phyloP scores from a whole-genome alignment of 2,888 invertebrate species.

The Parnassius glacialis region DNA sequence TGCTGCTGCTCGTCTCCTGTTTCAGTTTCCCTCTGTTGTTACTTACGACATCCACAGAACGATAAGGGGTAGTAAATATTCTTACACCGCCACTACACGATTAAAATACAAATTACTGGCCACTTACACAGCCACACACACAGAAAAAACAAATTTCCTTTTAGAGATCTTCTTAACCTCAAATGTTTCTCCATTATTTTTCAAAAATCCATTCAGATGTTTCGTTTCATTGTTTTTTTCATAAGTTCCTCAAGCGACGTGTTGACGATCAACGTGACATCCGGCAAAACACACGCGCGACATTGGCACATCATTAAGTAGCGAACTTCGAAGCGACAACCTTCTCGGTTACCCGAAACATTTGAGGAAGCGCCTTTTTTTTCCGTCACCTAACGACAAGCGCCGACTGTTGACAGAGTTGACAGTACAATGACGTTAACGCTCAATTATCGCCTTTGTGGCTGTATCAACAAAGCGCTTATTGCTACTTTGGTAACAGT shows the following conservation, averaged over 20 bases:
- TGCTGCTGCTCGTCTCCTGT: too few relatives aligned
- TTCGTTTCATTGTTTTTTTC: constrained; percentile 1
- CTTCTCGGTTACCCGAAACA: constrained; percentile 53
- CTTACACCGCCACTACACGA: too few relatives aligned
- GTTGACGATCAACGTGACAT: constrained; percentile 10
- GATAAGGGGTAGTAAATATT: too few relatives aligned
- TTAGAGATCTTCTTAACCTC: too few relatives aligned
- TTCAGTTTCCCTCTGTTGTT: too few relatives aligned
- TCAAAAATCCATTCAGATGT: not conserved
- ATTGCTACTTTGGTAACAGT: not conserved
- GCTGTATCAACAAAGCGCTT: not conserved
- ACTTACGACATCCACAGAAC: too few relatives aligned
- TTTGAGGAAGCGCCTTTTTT: constrained; percentile 51
- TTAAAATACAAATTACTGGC: too few relatives aligned
- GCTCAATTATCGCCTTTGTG: constrained; percentile 1
- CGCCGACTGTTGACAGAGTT: constrained; percentile 48
- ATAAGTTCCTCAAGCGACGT: not conserved
- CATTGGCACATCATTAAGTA: constrained; percentile 34
- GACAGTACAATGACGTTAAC: not conserved
- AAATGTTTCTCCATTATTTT: not conserved
- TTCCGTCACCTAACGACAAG: constrained; percentile 54
- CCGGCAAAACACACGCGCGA: constrained; percentile 29
- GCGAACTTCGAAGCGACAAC: constrained; percentile 40
- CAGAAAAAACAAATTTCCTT: too few relatives aligned
- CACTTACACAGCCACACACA: too few relatives aligned